These are phyloP conservation scores for Daboia siamensis DNA, from an alignment of 2,113 vertebrate species.

Conservation along the genomic window DNA sequence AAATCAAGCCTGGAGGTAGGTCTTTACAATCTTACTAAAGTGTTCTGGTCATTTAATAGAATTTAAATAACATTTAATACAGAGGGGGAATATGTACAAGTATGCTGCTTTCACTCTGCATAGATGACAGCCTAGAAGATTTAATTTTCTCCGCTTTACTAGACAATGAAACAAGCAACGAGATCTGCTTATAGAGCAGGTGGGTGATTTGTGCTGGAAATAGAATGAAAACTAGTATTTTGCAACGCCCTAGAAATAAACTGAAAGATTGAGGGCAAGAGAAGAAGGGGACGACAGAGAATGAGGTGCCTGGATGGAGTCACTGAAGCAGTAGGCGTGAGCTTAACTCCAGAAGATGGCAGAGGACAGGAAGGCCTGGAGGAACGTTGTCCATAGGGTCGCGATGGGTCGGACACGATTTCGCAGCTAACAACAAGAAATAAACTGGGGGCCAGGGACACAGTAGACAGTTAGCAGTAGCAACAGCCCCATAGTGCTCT, in stretches of 20 bases:
- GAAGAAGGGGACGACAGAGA: too few species aligned
- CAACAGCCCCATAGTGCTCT: too few species aligned
- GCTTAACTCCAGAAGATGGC: too few species aligned
- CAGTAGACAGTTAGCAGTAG: neutral
- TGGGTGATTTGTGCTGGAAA: neutral
- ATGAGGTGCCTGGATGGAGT: too few species aligned
- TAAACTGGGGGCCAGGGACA: neutral
- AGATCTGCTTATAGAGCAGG: neutral
- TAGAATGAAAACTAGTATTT: neutral
- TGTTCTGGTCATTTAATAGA: neutral
- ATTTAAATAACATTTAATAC: neutral
- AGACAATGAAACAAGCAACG: neutral
- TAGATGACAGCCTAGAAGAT: neutral
- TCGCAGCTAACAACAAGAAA: neutral
- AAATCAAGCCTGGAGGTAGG: neutral
- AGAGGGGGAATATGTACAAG: neutral
- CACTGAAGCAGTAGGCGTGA: too few species aligned
- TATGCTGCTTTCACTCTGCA: neutral
- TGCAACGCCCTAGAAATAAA: neutral
- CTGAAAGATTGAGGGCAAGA: neutral
- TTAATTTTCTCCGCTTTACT: neutral
- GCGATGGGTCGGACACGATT: too few species aligned
- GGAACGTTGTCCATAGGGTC: too few species aligned
- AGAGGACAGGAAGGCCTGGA: too few species aligned
- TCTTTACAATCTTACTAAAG: neutral